Evolutionary conservation across 2,797 vertebrate species (phyloP).

Genomic region (Synaphobranchus kaupii): DNA sequence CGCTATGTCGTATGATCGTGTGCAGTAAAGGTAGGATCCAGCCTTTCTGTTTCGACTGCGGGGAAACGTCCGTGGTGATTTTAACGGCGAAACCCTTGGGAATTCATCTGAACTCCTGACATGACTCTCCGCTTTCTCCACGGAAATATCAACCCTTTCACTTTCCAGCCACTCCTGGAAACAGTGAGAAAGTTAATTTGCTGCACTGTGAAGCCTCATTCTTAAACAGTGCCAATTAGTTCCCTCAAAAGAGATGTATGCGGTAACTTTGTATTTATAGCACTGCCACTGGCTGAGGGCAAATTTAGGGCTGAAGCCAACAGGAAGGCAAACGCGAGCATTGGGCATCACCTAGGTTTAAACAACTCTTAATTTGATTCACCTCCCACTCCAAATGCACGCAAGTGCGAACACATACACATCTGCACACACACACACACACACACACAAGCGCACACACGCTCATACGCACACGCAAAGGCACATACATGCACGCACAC

Average conservation of each 20-base stretch:
- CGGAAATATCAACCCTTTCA: background rate
- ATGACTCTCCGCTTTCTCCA: background rate
- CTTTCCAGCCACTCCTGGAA: background rate
- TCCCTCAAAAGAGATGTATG: background rate
- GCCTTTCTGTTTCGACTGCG: background rate
- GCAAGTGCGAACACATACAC: background rate
- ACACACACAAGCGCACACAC: background rate
- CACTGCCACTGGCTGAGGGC: background rate
- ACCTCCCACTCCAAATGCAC: background rate
- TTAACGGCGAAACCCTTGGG: background rate
- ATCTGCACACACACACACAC: background rate
- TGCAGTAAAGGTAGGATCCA: background rate
- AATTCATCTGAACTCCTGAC: background rate
- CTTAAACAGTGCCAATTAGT: slow-evolving; percentile 17
- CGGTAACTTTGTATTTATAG: background rate
- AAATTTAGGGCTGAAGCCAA: background rate
- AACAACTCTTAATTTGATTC: background rate
- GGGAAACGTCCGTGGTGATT: background rate
- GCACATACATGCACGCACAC: background rate
- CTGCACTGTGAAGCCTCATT: slow-evolving; percentile 16
- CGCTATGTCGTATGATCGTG: background rate
- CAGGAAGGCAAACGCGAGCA: background rate
- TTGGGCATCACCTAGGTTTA: background rate
- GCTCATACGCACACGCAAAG: background rate
- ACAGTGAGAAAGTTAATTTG: background rate